These are phyloP conservation scores for Oscheius sp. DNA, from an alignment of 2,888 invertebrate species.

Conservation along the genomic window DNA sequence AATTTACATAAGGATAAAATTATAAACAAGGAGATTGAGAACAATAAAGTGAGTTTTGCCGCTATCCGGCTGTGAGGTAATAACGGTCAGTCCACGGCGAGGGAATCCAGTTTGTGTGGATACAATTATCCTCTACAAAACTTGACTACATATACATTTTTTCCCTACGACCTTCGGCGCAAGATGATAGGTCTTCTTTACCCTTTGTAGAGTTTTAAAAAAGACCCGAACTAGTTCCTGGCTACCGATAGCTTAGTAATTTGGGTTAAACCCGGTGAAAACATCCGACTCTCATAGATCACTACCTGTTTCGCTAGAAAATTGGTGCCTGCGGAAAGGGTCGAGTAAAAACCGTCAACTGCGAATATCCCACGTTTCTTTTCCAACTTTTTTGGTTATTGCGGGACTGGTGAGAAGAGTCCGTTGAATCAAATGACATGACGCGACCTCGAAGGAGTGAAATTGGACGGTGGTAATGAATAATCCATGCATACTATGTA, in stretches of 20 bases:
- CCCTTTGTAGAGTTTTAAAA: background rate
- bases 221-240: no score
- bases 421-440: background rate
- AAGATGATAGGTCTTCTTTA: background rate
- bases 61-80: conserved; percentile 27
- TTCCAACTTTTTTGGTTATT: background rate
- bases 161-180: background rate
- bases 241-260: background rate
- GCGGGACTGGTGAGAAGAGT: conserved; percentile 3
- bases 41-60: conserved; percentile 21
- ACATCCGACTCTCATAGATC: background rate
- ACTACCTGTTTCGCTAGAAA: background rate
- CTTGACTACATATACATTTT: conserved; percentile 3
- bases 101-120: conserved; percentile 16
- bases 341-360: background rate
- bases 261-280: background rate
- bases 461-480: background rate
- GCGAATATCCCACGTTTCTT: background rate
- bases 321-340: background rate
- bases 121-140: conserved; percentile 36
- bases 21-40: background rate
- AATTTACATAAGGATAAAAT: background rate
- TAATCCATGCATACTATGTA: background rate
- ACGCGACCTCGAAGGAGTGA: background rate
- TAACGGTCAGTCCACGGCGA: conserved; percentile 24